phyloP scores from a whole-genome alignment of 2,888 invertebrate genomes.

The Protophormia terraenovae region DNA sequence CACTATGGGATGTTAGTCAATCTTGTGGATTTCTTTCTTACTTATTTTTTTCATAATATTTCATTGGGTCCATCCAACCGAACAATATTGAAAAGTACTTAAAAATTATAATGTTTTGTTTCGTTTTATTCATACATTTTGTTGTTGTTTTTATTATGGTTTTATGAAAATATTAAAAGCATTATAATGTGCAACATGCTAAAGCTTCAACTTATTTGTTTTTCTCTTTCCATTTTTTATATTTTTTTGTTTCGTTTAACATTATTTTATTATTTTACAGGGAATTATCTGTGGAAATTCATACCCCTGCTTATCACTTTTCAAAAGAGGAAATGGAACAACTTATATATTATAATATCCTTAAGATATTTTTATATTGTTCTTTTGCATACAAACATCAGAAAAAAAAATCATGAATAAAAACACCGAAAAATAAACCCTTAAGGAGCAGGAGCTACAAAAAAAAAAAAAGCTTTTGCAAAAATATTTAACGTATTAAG shows the following conservation, averaged over 20 bases:
- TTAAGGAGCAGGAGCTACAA: conserved; percentile 21
- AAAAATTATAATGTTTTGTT: conserved; percentile 61
- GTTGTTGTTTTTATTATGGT: conserved; percentile 59
- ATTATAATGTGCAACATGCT: conserved; percentile 66
- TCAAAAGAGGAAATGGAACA: conserved; percentile 36
- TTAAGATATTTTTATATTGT: conserved; percentile 77
- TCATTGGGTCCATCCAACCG: conserved; percentile 38
- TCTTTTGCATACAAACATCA: conserved; percentile 72
- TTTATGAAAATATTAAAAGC: conserved; percentile 66
- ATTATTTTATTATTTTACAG: conserved; percentile 72
- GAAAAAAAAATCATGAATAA: conserved; percentile 19
- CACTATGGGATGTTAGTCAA: conserved; percentile 29
- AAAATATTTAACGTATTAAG: conserved; percentile 74
- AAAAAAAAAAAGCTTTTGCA: conserved; percentile 42
- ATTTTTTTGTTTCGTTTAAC: conserved; percentile 7
- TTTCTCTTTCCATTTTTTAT: not conserved
- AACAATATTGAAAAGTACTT: conserved; percentile 67
- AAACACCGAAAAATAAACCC: conserved; percentile 20
- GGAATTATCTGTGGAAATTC: conserved; percentile 75
- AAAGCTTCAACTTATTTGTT: conserved; percentile 33
- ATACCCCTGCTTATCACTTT: conserved; percentile 64
- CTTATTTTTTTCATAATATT: not conserved
- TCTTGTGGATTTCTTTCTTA: not conserved
- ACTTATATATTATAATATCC: conserved; percentile 77
- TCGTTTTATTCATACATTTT: conserved; percentile 13